Evolutionary conservation across 2,888 invertebrate genomes (phyloP).

Genomic region (Zygaena filipendulae): DNA sequence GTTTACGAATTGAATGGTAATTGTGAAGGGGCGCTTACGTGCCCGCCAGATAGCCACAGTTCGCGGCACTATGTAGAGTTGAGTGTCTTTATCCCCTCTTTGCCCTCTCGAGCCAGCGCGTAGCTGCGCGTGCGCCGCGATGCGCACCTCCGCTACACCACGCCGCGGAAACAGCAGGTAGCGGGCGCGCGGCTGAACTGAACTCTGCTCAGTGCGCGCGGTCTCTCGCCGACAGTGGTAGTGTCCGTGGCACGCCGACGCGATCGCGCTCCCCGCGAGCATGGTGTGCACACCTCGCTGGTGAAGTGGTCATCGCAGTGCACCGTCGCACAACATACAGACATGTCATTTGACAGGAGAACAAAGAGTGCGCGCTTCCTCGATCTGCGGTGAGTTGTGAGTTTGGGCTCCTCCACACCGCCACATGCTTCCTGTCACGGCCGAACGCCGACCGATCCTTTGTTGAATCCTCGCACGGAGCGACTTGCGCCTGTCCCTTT

Average conservation of each 20-base stretch:
- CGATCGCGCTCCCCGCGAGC: slow-evolving; percentile 42
- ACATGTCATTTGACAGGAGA: slow-evolving; percentile 66
- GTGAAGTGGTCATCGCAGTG: slow-evolving; percentile 58
- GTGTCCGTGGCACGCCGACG: slow-evolving; percentile 57
- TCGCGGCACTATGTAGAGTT: no score
- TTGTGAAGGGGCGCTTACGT: no score
- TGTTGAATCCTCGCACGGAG: slow-evolving; percentile 50
- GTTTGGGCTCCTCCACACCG: slow-evolving; percentile 22
- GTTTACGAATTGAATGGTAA: no score
- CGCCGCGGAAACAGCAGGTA: slow-evolving; percentile 52
- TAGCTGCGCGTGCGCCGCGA: slow-evolving; percentile 60
- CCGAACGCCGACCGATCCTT: slow-evolving; percentile 36
- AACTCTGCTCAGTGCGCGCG: slow-evolving; percentile 59
- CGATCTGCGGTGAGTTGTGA: slow-evolving; percentile 61
- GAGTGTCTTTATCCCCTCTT: no score
- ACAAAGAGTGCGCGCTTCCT: slow-evolving; percentile 62
- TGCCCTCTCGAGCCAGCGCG: no score
- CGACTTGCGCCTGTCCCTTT: slow-evolving; percentile 58
- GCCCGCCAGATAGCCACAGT: no score
- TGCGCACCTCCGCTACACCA: slow-evolving; percentile 60
- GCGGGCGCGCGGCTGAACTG: slow-evolving; percentile 39
- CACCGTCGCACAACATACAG: slow-evolving; percentile 35
- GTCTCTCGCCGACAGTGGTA: slow-evolving; percentile 63
- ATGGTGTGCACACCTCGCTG: slow-evolving; percentile 48
- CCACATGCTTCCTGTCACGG: slow-evolving; percentile 47